Conservation (phyloP, 1,140 invertebrate genomes). For the Zaprionus tsacasi region DNA sequence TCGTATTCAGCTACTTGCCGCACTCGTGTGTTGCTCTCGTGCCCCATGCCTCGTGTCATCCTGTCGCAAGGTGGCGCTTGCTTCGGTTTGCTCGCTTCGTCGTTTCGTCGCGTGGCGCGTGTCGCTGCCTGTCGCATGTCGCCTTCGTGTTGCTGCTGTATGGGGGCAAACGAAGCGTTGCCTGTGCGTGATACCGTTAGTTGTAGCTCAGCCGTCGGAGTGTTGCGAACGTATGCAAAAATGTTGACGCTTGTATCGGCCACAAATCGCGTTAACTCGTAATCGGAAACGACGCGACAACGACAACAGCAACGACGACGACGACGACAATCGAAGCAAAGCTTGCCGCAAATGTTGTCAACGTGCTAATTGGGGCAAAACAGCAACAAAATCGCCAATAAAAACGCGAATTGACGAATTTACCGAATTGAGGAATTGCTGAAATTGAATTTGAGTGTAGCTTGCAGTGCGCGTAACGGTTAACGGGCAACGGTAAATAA, state of each 20-base stretch:
- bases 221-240: constrained; percentile 67
- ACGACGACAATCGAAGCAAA: neutral
- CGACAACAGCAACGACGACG: constrained; percentile 1
- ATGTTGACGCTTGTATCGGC: constrained; percentile 64
- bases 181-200: constrained; percentile 35
- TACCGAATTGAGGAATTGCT: neutral
- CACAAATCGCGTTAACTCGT: constrained; percentile 36
- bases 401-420: neutral
- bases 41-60: neutral
- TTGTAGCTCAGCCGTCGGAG: constrained; percentile 78
- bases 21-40: neutral
- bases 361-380: constrained; percentile 19
- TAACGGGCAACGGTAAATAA: neutral
- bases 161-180: constrained; percentile 29
- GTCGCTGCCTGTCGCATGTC: neutral
- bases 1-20: constrained; percentile 32
- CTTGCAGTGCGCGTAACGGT: neutral
- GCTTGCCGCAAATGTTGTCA: constrained; percentile 4
- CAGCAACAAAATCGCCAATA: neutral
- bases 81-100: neutral
- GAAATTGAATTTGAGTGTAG: neutral
- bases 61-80: neutral
- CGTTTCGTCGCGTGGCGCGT: neutral
- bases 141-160: constrained; percentile 5
- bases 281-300: constrained; percentile 20